Evolutionary conservation across 2,888 invertebrate genomes (phyloP).

Genomic region (Iphiclides podalirius): DNA sequence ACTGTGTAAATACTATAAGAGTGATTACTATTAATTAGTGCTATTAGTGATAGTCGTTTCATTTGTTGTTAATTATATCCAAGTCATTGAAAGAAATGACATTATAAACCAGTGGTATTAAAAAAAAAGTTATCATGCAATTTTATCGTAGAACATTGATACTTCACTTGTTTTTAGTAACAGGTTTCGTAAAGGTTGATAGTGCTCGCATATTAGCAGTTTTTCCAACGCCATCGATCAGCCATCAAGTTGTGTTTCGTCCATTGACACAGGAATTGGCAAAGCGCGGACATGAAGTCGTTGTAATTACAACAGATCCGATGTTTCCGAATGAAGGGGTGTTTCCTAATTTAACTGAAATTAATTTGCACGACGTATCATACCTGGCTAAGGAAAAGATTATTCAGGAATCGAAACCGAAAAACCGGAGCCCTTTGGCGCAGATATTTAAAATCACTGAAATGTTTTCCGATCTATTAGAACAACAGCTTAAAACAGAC

Average conservation of each 20-base stretch:
- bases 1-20: too few relatives aligned
- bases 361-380: constrained; percentile 39
- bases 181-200: too few relatives aligned
- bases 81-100: too few relatives aligned
- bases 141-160: too few relatives aligned
- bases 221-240: background rate
- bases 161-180: too few relatives aligned
- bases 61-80: too few relatives aligned
- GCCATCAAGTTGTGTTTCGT: constrained; percentile 44
- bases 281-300: constrained; percentile 48
- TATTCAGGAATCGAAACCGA: constrained; percentile 20
- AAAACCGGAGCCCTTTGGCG: constrained; percentile 9
- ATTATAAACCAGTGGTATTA: too few relatives aligned
- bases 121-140: too few relatives aligned
- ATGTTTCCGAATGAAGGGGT: constrained; percentile 22
- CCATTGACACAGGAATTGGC: constrained; percentile 43
- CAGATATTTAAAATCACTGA: constrained; percentile 16
- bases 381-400: constrained; percentile 25
- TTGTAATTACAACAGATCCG: constrained; percentile 45
- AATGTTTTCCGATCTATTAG: constrained; percentile 9
- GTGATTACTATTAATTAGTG: too few relatives aligned
- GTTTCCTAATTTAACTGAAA: constrained; percentile 42
- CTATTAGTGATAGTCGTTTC: too few relatives aligned
- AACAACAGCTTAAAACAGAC: constrained; percentile 8
- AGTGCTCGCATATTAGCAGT: background rate